These are phyloP conservation scores for Deilephila porcellus DNA, from an alignment of 2,888 invertebrate genomes.

Conservation along the genomic window DNA sequence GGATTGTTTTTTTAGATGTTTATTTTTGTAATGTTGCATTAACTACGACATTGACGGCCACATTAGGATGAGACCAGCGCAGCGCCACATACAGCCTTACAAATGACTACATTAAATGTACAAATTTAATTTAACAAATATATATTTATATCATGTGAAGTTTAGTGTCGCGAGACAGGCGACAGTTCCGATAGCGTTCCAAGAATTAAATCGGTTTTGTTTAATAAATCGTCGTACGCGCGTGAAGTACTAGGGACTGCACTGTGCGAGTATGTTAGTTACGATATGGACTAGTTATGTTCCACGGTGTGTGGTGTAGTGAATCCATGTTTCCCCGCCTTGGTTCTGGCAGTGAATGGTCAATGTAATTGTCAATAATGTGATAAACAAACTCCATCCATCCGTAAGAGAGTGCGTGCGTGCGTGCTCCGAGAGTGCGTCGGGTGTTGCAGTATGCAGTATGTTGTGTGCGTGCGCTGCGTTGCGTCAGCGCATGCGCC, in stretches of 20 bases:
- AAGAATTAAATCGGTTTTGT: conserved; percentile 2
- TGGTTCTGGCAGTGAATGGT: neutral
- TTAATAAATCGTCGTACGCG: neutral
- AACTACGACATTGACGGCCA: conserved; percentile 27
- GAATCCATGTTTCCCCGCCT: neutral
- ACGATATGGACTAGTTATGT: neutral
- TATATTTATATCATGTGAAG: neutral
- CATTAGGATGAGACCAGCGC: conserved; percentile 24
- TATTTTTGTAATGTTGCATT: conserved; percentile 74
- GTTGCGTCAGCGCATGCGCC: neutral
- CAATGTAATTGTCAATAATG: conserved; percentile 22
- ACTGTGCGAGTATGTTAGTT: neutral
- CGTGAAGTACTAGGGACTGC: neutral
- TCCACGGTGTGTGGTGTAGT: neutral
- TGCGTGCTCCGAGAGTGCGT: neutral
- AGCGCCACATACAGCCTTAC: conserved; percentile 18
- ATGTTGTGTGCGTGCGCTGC: neutral
- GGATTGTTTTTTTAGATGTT: conserved; percentile 67
- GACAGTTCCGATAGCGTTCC: neutral
- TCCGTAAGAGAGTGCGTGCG: conserved; percentile 23
- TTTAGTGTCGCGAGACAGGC: neutral
- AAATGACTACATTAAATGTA: conserved; percentile 3
- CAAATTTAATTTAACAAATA: neutral
- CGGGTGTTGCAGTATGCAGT: neutral
- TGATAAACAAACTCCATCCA: conserved; percentile 25